Evolutionary conservation across 2,888 invertebrate genomes (phyloP).

Genomic region (Pterostichus madidus): DNA sequence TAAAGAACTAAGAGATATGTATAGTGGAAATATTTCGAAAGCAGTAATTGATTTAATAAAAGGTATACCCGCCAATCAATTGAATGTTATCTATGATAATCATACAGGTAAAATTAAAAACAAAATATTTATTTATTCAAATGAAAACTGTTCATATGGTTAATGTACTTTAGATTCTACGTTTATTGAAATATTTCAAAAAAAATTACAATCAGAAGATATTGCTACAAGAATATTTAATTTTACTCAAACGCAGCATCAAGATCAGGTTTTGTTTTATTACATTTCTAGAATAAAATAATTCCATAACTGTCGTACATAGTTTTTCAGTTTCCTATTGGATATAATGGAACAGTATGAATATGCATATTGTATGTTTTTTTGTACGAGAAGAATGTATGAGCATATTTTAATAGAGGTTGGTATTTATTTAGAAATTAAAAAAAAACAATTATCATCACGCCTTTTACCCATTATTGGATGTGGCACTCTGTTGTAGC

Average conservation of each 20-base stretch:
- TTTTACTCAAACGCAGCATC: conserved; percentile 68
- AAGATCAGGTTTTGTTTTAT: conserved; percentile 33
- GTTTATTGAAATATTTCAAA: conserved; percentile 71
- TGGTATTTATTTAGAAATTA: conserved; percentile 69
- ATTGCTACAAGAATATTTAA: conserved; percentile 73
- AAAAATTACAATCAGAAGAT: conserved; percentile 70
- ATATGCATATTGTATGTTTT: conserved; percentile 79
- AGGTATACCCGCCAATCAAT: conserved; percentile 73
- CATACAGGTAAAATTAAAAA: conserved; percentile 71
- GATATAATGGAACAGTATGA: conserved; percentile 78
- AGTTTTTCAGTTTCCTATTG: conserved; percentile 80
- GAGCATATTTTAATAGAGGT: conserved; percentile 81
- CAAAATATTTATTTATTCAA: not conserved
- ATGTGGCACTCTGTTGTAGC: no score
- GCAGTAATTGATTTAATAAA: conserved; percentile 74
- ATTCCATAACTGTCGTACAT: conserved; percentile 68
- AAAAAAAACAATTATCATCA: no score
- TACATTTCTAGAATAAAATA: not conserved
- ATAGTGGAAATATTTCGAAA: conserved; percentile 74
- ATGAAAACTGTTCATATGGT: not conserved
- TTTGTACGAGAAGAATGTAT: conserved; percentile 79
- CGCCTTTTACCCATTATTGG: no score
- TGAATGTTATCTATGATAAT: conserved; percentile 74
- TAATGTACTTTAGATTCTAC: conserved; percentile 70
- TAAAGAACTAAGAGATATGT: conserved; percentile 69